Evolutionary conservation across 1,140 invertebrate genomes (phyloP), one percentile per base, ranked within the genome.

Genomic region (Panagrolaimus sp.): DNA sequence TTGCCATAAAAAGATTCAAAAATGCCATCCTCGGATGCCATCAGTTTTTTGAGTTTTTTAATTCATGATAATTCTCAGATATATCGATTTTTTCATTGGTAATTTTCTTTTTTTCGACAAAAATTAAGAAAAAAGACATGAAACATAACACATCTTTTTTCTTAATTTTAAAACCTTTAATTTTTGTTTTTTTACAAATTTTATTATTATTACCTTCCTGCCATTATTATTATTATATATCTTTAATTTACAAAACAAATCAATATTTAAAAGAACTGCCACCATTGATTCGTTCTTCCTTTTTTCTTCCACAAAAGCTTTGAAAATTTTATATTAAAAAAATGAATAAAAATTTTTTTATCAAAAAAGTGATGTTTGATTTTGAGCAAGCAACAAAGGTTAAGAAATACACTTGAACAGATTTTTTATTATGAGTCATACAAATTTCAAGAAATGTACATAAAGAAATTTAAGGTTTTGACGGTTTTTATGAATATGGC

Each of bases 41-140:
- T n/a, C n/a, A n/a, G n/a, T 21, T 58, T 58, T 21, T 58, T 58
- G 52, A 58, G 10, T 58, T 12, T 58, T 28, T 21, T n/a, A n/a
- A n/a, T n/a, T n/a, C n/a, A n/a, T n/a, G n/a, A n/a, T n/a, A 26
- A 26, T 26, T 12, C 3, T 21, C 28, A 26, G 52, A 21, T 28
- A 58, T 58, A 28, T 58, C 17, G 52, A 58, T 58, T 58, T 26
- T 26, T n/a, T n/a, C 14, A 9, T 58, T 58, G 52, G 52, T 28
- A 26, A 26, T 21, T 58, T 58, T 58, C 17, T 8, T n/a, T n/a
- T n/a, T n/a, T n/a, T n/a, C n/a, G n/a, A n/a, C n/a, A n/a, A n/a
- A n/a, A n/a, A n/a, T n/a, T n/a, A n/a, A n/a, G n/a, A n/a, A n/a
- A n/a, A n/a, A n/a, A n/a, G 52, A 21, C 14, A 28, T 26, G 4